Evolutionary conservation across 2,113 vertebrate genomes (phyloP).

Genomic region (Salvelinus alpinus): DNA sequence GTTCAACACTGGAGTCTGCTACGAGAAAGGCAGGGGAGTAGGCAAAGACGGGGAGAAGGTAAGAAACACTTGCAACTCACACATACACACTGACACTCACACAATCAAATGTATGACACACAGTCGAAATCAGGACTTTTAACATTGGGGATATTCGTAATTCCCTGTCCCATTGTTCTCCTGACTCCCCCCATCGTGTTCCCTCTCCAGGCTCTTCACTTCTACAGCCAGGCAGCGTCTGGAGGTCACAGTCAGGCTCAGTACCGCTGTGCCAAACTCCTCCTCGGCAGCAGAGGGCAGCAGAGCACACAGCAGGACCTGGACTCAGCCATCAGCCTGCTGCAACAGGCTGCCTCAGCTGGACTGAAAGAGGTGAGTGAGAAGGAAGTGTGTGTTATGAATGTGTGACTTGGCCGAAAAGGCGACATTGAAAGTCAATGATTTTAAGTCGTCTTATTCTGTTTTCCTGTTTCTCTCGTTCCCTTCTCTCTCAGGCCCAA

Average conservation of each 20-base stretch:
- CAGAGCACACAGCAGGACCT: slow-evolving; percentile 46
- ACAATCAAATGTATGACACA: background rate
- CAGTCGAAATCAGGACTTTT: background rate
- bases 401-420: background rate
- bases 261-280: slow-evolving; percentile 83
- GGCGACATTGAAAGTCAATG: too few species aligned
- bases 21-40: slow-evolving; percentile 86
- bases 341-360: slow-evolving; percentile 78
- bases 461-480: background rate
- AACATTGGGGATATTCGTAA: background rate
- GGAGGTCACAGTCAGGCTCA: slow-evolving; percentile 84
- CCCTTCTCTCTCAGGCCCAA: slow-evolving; percentile 78
- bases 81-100: background rate
- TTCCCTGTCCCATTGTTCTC: slow-evolving; percentile 6
- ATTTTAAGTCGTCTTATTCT: background rate
- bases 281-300: slow-evolving; percentile 72
- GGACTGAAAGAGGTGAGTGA: slow-evolving; percentile 82
- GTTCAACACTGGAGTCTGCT: slow-evolving; percentile 90
- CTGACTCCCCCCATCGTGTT: background rate
- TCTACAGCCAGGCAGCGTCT: slow-evolving; percentile 81
- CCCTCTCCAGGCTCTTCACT: slow-evolving; percentile 78
- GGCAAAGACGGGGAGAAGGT: slow-evolving; percentile 79
- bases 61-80: background rate
- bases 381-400: background rate
- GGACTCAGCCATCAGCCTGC: slow-evolving; percentile 69